Evolutionary conservation across 2,888 invertebrate genomes (phyloP).

Genomic region (Chloroclystis v-ata): DNA sequence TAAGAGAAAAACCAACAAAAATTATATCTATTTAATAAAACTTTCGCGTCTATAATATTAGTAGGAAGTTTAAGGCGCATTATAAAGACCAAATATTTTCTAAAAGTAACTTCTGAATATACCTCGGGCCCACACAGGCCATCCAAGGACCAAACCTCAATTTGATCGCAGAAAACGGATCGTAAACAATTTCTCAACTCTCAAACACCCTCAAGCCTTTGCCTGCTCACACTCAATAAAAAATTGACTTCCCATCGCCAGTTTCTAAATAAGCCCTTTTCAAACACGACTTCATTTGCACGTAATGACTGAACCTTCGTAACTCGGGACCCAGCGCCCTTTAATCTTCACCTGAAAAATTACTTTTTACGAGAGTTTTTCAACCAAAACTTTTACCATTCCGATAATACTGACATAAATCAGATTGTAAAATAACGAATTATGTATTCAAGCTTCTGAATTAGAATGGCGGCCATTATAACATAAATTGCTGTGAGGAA

Average conservation of each 20-base stretch:
- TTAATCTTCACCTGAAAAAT: slow-evolving; percentile 37
- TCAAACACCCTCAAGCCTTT: slow-evolving; percentile 9
- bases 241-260: slow-evolving; percentile 12
- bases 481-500: neutral
- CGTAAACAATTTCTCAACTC: neutral
- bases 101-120: too few species aligned
- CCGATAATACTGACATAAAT: slow-evolving; percentile 35
- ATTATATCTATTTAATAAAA: too few species aligned
- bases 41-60: too few species aligned
- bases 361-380: slow-evolving; percentile 31
- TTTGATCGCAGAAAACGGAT: neutral
- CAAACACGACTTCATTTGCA: slow-evolving; percentile 28
- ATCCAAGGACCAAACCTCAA: neutral
- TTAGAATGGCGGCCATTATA: slow-evolving; percentile 3
- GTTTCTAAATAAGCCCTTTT: slow-evolving; percentile 24
- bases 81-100: too few species aligned
- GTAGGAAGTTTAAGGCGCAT: too few species aligned
- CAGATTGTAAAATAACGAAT: slow-evolving; percentile 28
- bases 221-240: slow-evolving; percentile 13
- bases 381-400: slow-evolving; percentile 31
- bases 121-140: neutral
- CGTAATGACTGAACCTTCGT: slow-evolving; percentile 28
- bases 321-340: slow-evolving; percentile 30
- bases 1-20: too few species aligned
- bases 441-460: slow-evolving; percentile 20